Evolutionary conservation across 2,797 vertebrate genomes (phyloP).

Genomic region (Sebastes minor): DNA sequence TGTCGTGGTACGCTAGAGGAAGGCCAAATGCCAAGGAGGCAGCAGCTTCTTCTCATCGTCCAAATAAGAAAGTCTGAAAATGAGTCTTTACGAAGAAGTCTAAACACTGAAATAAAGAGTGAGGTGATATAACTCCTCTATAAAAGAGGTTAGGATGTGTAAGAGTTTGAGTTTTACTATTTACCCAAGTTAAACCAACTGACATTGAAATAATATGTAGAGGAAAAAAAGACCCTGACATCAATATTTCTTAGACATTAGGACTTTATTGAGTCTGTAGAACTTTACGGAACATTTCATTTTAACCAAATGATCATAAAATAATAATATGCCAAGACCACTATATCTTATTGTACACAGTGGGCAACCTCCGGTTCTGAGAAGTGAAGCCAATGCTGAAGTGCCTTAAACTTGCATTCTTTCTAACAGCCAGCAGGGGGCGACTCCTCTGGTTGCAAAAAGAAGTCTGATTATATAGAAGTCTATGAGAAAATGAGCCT

Average conservation of each 20-base stretch:
- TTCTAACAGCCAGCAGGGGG: too few species aligned
- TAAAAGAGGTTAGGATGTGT: neutral
- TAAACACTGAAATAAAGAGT: neutral
- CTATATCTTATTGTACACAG: neutral
- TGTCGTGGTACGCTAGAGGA: neutral
- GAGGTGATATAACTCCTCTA: neutral
- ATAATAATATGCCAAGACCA: neutral
- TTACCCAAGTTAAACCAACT: neutral
- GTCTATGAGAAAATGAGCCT: too few species aligned
- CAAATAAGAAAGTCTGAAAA: neutral
- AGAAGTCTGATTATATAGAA: too few species aligned
- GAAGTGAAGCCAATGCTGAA: too few species aligned
- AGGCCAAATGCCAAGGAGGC: slow-evolving; percentile 10
- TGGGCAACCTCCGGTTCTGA: too few species aligned
- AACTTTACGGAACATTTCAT: neutral
- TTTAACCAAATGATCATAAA: neutral
- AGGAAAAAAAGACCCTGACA: neutral
- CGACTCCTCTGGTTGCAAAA: too few species aligned
- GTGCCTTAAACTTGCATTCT: too few species aligned
- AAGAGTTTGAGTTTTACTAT: neutral
- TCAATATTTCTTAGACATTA: neutral
- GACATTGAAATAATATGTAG: neutral
- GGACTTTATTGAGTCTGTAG: neutral
- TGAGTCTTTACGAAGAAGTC: neutral
- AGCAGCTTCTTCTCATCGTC: neutral